A percentile compares a stretch with the other conserved stretches of the same genome.
phyloP scores from a whole-genome alignment of 23 tunicate genomes.

The Diplosoma virens region DNA sequence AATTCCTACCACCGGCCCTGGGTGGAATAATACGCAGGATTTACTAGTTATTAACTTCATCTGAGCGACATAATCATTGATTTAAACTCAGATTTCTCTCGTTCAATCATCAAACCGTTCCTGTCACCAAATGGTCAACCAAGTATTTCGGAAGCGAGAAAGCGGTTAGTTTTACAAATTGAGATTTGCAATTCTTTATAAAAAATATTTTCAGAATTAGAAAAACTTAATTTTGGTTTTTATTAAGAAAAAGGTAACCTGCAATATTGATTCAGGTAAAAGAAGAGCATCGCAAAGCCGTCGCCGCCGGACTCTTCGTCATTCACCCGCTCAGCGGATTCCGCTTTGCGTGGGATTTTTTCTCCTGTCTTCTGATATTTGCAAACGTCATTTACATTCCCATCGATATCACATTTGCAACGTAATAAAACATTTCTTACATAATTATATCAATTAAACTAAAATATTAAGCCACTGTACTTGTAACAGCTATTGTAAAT shows the following conservation, averaged over 20 bases:
- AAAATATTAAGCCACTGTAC: no score
- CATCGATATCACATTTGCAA: conserved; percentile 63
- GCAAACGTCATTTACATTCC: conserved; percentile 75
- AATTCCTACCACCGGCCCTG: no score
- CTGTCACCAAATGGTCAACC: conserved; percentile 60
- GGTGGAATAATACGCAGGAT: no score
- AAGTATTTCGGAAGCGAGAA: conserved; percentile 69
- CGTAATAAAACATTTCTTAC: no score
- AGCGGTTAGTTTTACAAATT: conserved; percentile 40
- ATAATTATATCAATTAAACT: no score
- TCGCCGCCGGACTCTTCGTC: conserved; percentile 33
- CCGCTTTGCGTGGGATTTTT: conserved; percentile 63
- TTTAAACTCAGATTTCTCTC: no score
- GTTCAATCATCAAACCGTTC: conserved; percentile 27
- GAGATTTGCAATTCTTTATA: not conserved
- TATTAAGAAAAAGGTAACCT: not conserved
- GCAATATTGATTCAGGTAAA: conserved; percentile 43
- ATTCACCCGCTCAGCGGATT: conserved; percentile 86
- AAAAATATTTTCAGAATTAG: not conserved
- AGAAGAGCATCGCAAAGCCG: conserved; percentile 41
- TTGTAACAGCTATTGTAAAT: no score
- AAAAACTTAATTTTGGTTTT: no score
- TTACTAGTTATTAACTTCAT: no score
- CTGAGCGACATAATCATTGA: no score
- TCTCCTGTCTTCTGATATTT: conserved; percentile 47